These are phyloP conservation scores for Stenodema calcarata DNA, from an alignment of 2,888 invertebrate species.

Conservation along the genomic window DNA sequence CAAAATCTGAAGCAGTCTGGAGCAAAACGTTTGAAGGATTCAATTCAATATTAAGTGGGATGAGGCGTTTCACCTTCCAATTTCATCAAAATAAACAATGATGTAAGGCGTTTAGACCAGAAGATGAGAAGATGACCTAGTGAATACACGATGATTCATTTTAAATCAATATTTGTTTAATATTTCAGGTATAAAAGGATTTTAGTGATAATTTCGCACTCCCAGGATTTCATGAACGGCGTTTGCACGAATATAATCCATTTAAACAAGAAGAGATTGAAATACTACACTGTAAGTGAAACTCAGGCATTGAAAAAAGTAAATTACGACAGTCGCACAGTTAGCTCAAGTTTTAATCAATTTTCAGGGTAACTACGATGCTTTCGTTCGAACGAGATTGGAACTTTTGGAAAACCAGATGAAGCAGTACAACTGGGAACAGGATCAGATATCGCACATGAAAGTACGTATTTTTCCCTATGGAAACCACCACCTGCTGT, in stretches of 20 bases:
- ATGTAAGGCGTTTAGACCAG: too few species aligned
- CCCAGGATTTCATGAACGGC: slow-evolving; percentile 98
- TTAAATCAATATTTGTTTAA: not conserved
- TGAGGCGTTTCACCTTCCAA: too few species aligned
- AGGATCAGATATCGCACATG: slow-evolving; percentile 99
- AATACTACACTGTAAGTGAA: slow-evolving; percentile 82
- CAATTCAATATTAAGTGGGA: too few species aligned
- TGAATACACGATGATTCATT: too few species aligned
- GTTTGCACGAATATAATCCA: slow-evolving; percentile 97
- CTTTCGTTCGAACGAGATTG: slow-evolving; percentile 90
- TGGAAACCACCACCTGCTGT: too few species aligned
- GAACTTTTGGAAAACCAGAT: slow-evolving; percentile 97
- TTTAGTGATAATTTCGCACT: slow-evolving; percentile 96
- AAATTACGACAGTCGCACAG: not conserved
- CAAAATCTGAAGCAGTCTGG: too few species aligned
- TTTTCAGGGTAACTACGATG: slow-evolving; percentile 88
- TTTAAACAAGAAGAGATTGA: slow-evolving; percentile 88
- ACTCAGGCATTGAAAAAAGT: too few species aligned
- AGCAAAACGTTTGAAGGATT: too few species aligned
- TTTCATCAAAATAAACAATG: too few species aligned
- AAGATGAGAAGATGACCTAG: too few species aligned
- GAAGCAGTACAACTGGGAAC: slow-evolving; percentile 99
- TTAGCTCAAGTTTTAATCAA: not conserved
- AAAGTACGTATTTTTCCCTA: slow-evolving; percentile 70
- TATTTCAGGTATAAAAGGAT: slow-evolving; percentile 86